phyloP scores from a whole-genome alignment of 2,113 vertebrate species.

The Mus musculus region DNA sequence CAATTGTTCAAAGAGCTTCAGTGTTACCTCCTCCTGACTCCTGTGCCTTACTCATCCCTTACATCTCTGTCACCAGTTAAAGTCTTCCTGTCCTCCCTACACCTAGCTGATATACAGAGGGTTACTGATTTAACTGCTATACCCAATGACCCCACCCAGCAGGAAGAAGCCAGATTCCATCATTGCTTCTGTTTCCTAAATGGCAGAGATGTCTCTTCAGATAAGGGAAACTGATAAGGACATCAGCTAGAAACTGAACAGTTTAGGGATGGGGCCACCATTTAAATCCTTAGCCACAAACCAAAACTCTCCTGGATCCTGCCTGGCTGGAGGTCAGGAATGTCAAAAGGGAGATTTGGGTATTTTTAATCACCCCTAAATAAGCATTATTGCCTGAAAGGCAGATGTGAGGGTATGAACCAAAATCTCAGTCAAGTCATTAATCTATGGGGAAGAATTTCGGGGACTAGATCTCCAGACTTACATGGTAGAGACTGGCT shows the following conservation, averaged over 20 bases:
- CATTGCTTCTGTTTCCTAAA: not conserved
- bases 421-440: not conserved
- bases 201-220: not conserved
- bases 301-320: not conserved
- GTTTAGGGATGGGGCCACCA: not conserved
- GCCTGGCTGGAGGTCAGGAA: not conserved
- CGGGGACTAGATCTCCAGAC: not conserved
- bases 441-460: not conserved
- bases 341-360: not conserved
- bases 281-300: not conserved
- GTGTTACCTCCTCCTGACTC: not conserved
- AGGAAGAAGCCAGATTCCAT: not conserved
- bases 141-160: not conserved
- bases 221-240: not conserved
- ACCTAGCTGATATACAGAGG: not conserved
- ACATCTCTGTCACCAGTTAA: not conserved
- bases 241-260: not conserved
- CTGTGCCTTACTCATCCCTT: not conserved
- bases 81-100: not conserved
- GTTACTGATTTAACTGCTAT: not conserved
- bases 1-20: not conserved
- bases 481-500: not conserved
- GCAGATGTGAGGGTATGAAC: not conserved
- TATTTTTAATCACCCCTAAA: not conserved
- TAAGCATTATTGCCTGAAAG: not conserved